Evolutionary conservation across 2,888 invertebrate genomes (phyloP).

Genomic region (Colletes collaris): DNA sequence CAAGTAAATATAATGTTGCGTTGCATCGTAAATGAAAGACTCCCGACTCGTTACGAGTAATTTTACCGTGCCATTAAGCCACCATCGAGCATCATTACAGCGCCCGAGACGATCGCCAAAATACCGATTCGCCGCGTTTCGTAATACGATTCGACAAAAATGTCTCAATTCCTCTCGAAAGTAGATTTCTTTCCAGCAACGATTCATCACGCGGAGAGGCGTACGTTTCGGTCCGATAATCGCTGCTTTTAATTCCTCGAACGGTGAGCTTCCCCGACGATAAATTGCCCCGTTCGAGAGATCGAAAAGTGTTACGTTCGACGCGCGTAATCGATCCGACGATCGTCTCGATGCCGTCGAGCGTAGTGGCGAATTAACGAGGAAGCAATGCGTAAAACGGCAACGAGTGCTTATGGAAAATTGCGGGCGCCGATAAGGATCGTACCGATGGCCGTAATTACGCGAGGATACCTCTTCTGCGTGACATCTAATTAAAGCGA

Average conservation of each 20-base stretch:
- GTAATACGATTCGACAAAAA: too few relatives aligned
- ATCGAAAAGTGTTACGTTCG: neutral
- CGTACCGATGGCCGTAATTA: slow-evolving; percentile 27
- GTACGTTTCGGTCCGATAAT: too few relatives aligned
- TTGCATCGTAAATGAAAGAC: too few relatives aligned
- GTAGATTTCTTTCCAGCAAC: too few relatives aligned
- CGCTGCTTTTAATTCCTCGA: slow-evolving; percentile 12
- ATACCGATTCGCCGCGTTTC: too few relatives aligned
- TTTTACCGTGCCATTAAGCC: too few relatives aligned
- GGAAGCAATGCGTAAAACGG: neutral
- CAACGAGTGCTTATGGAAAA: slow-evolving; percentile 34
- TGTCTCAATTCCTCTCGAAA: too few relatives aligned
- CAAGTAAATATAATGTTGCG: too few relatives aligned
- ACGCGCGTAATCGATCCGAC: slow-evolving; percentile 11
- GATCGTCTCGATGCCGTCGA: slow-evolving; percentile 15
- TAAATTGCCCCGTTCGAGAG: slow-evolving; percentile 20
- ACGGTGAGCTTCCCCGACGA: neutral
- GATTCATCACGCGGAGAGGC: neutral
- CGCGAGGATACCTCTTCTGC: slow-evolving; percentile 9
- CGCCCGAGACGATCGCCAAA: too few relatives aligned
- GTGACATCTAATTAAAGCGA: slow-evolving; percentile 58
- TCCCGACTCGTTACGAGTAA: too few relatives aligned
- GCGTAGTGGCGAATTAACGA: slow-evolving; percentile 10
- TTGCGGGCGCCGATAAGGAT: slow-evolving; percentile 44
- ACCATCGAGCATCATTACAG: too few relatives aligned